Base-by-base conservation (phyloP, 2,888 invertebrate genomes). In the Tetragonisca angustula region DNA sequence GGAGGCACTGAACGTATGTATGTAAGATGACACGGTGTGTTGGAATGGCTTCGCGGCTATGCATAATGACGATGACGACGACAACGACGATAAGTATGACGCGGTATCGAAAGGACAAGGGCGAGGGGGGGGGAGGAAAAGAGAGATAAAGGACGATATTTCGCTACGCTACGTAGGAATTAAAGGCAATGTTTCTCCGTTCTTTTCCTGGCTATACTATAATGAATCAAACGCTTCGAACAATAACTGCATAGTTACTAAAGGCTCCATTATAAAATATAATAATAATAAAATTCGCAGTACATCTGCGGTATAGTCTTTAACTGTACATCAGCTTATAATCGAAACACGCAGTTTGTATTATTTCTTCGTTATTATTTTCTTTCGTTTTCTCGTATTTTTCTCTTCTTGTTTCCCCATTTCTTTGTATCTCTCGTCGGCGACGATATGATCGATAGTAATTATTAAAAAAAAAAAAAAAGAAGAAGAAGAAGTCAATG, bases 151-250 rank as follows among this genome's bases (percentile, higher is more conserved):
- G 77, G 56, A 69, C 50, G 76, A 87, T 81, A 79, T 76, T 85
- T 88, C 88, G 88, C 89, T 92, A 92, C 86, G 89, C 92, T 92
- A 93, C 83, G 88, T 91, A 92, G 89, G 91, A 92, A 91, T 91
- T 90, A 92, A 90, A 92, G 91, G 87, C 88, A 87, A 92, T 92
- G 91, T 91, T 92, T 89, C 91, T 93, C 91, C 93, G 91, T 92
- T 92, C 92, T 89, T 92, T 89, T 92, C 91, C 91, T 90, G 85
- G 90, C 91, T 92, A 92, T 92, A 91, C 90, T 91, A 91, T 91
- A 88, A 89, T 87, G 84, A 91, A 91, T 88, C 88, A 91, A 88
- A 89, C 89, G 86, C 89, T 89, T 91, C 90, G 87, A 89, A 87
- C 85, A 86, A 87, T 85, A 86, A 81, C 89, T 88, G 82, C 78